phyloP scores from a whole-genome alignment of 1,140 invertebrate genomes.

The Drosophila ohnishii region DNA sequence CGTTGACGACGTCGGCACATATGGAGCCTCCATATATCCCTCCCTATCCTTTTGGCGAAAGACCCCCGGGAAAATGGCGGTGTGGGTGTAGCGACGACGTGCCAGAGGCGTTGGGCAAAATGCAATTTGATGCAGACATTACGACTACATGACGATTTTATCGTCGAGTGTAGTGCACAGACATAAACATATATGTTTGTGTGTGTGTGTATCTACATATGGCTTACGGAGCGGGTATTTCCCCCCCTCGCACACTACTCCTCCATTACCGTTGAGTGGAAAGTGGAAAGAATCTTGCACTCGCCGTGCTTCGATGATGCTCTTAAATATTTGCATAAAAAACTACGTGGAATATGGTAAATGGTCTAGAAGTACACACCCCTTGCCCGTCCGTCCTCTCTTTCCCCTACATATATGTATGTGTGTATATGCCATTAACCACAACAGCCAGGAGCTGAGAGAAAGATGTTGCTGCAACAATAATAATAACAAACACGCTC shows the following conservation, averaged over 20 bases:
- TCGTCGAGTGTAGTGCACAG: slow-evolving; percentile 75
- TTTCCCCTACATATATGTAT: background rate
- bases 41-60: slow-evolving; percentile 9
- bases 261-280: slow-evolving; percentile 46
- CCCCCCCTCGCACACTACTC: background rate
- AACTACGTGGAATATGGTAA: slow-evolving; percentile 77
- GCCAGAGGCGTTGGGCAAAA: slow-evolving; percentile 56
- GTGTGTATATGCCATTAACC: slow-evolving; percentile 59
- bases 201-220: slow-evolving; percentile 59
- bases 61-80: slow-evolving; percentile 3
- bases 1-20: slow-evolving; percentile 64
- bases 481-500: slow-evolving; percentile 63
- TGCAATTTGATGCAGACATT: slow-evolving; percentile 80
- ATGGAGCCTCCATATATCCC: slow-evolving; percentile 45
- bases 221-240: slow-evolving; percentile 50
- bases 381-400: slow-evolving; percentile 11
- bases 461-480: slow-evolving; percentile 38
- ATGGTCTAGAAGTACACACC: slow-evolving; percentile 72
- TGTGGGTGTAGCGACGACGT: slow-evolving; percentile 24
- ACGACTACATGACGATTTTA: slow-evolving; percentile 81
- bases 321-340: slow-evolving; percentile 81
- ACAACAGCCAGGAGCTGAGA: slow-evolving; percentile 28
- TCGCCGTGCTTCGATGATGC: slow-evolving; percentile 73
- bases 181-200: slow-evolving; percentile 63
- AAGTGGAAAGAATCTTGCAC: slow-evolving; percentile 57